Conservation (phyloP, 2,888 invertebrate genomes). For the Dusona sp. region DNA sequence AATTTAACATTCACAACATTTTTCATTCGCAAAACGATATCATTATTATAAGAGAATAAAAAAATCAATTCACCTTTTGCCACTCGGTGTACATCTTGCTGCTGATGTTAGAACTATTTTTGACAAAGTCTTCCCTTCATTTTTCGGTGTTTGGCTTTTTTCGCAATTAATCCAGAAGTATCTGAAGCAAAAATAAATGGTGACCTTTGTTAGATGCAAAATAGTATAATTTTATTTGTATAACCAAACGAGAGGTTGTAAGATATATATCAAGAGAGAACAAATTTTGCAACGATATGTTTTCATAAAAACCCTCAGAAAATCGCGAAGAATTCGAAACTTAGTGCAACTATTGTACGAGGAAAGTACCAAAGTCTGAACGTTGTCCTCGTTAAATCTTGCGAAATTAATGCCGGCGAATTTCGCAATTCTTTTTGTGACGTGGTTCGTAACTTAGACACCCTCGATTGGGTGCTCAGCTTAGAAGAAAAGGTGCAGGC, state of each 20-base stretch:
- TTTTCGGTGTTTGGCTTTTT: constrained; percentile 41
- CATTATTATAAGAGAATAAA: neutral
- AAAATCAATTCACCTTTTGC: constrained; percentile 79
- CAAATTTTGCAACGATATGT: neutral
- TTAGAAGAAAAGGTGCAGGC: constrained; percentile 64
- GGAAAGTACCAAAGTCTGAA: constrained; percentile 17
- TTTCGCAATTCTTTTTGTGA: constrained; percentile 78
- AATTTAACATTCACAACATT: neutral
- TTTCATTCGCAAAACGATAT: constrained; percentile 1
- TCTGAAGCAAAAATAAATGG: constrained; percentile 41
- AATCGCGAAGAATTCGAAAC: constrained; percentile 12
- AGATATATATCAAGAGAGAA: neutral
- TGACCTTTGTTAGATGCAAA: neutral
- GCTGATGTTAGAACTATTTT: constrained; percentile 54
- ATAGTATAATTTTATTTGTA: neutral
- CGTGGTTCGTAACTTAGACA: constrained; percentile 79
- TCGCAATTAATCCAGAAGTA: neutral
- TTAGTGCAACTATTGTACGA: neutral
- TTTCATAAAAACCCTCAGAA: neutral
- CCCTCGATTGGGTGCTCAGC: constrained; percentile 70
- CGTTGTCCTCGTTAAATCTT: constrained; percentile 16
- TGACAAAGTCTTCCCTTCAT: constrained; percentile 64
- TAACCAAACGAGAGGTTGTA: too few species aligned
- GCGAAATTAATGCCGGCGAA: constrained; percentile 71
- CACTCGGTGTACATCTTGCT: constrained; percentile 81